Conservation (phyloP, 2,888 invertebrate species). For the Brachypterus glaber region DNA sequence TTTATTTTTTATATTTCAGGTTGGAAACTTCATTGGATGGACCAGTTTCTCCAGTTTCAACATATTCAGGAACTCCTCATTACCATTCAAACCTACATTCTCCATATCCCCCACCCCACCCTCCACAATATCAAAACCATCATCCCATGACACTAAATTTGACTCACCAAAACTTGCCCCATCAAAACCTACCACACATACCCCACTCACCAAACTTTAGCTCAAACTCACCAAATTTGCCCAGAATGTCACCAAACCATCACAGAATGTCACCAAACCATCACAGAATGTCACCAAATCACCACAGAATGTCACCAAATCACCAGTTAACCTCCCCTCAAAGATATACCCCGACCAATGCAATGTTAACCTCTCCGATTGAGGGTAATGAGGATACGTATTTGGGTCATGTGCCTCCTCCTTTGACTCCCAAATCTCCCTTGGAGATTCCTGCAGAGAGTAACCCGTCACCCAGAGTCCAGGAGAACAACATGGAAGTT, state of each 20-base stretch:
- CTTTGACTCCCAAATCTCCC: conserved; percentile 29
- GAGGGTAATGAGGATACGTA: conserved; percentile 4
- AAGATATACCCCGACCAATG: conserved; percentile 20
- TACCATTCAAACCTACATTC: not conserved
- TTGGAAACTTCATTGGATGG: conserved; percentile 40
- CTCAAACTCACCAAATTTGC: not conserved
- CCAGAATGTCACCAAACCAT: conserved; percentile 15
- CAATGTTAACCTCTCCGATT: conserved; percentile 18
- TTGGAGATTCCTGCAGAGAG: conserved; percentile 41
- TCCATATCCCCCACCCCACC: not conserved
- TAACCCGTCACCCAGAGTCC: conserved; percentile 33
- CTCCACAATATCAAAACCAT: not conserved
- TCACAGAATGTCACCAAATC: conserved; percentile 25
- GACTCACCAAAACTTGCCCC: not conserved
- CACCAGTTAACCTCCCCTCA: conserved; percentile 12
- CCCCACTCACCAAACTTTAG: not conserved
- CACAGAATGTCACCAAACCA: conserved; percentile 23
- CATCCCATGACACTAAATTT: not conserved
- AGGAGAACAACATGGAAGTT: conserved; percentile 35
- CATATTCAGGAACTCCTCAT: conserved; percentile 14
- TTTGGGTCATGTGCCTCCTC: conserved; percentile 19
- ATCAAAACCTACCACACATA: not conserved
- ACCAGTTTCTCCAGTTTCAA: conserved; percentile 27
- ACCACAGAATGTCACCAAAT: conserved; percentile 22
- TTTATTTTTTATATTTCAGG: conserved; percentile 27